These are phyloP conservation scores for Enteromius unitaeniatus DNA, from an alignment of 2,797 vertebrate genomes.

Conservation along the genomic window DNA sequence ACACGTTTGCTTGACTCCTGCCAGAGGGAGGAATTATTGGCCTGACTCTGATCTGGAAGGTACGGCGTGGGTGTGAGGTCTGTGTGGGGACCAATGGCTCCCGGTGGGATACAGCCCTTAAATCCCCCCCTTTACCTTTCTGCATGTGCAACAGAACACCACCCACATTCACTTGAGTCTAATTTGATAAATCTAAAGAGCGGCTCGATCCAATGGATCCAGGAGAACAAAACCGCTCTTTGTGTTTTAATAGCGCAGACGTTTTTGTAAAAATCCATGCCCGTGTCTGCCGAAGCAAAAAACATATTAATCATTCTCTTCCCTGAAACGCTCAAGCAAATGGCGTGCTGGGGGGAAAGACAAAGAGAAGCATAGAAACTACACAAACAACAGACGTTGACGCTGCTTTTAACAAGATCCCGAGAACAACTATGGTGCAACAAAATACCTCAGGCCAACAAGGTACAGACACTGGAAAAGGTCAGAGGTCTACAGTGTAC, in stretches of 20 bases:
- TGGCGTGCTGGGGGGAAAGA: constrained; percentile 21
- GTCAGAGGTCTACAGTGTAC: constrained; percentile 27
- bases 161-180: constrained; percentile 56
- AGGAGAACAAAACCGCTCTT: constrained; percentile 59
- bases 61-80: constrained; percentile 52
- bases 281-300: constrained; percentile 52
- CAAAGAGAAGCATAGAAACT: constrained; percentile 41
- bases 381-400: constrained; percentile 4
- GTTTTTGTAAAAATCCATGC: constrained; percentile 52
- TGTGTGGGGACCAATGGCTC: constrained; percentile 53
- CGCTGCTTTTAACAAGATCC: constrained; percentile 20
- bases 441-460: constrained; percentile 11
- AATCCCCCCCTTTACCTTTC: constrained; percentile 54
- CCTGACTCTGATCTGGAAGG: constrained; percentile 49
- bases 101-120: constrained; percentile 53
- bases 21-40: constrained; percentile 44
- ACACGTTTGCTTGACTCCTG: constrained; percentile 48
- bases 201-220: constrained; percentile 52
- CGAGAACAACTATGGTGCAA: neutral
- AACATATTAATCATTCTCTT: constrained; percentile 62
- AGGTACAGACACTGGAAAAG: constrained; percentile 25
- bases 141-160: constrained; percentile 58
- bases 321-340: constrained; percentile 45
- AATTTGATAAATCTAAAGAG: constrained; percentile 62
- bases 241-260: constrained; percentile 58